Evolutionary conservation across 2,113 vertebrate genomes (phyloP).

Genomic region (Crotalus viridis): DNA sequence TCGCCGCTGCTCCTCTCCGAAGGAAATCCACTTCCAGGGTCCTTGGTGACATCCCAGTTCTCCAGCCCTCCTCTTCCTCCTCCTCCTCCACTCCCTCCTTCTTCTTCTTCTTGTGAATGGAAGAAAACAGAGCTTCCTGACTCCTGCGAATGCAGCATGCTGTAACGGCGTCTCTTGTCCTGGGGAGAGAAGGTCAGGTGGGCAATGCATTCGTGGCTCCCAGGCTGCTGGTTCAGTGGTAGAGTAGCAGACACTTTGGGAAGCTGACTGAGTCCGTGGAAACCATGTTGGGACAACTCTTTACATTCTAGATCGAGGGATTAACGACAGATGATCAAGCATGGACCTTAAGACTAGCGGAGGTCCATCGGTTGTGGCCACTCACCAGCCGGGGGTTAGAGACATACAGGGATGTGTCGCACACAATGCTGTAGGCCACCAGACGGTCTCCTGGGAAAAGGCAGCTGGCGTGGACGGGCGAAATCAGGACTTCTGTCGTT

Average conservation of each 20-base stretch:
- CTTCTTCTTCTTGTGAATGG: conserved; percentile 87
- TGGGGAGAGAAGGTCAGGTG: conserved; percentile 53
- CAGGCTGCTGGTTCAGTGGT: background rate
- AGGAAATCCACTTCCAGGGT: conserved; percentile 44
- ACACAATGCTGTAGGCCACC: conserved; percentile 84
- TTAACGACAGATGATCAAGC: background rate
- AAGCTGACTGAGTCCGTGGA: background rate
- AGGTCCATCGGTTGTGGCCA: background rate
- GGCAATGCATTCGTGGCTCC: background rate
- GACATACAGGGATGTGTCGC: conserved; percentile 82
- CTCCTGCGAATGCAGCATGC: conserved; percentile 85
- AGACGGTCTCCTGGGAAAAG: conserved; percentile 91
- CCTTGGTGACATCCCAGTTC: conserved; percentile 61
- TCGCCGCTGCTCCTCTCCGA: conserved; percentile 64
- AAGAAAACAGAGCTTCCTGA: conserved; percentile 92
- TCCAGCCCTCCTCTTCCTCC: conserved; percentile 60
- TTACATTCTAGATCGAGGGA: background rate
- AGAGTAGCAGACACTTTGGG: background rate
- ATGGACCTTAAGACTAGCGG: background rate
- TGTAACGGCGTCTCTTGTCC: conserved; percentile 86
- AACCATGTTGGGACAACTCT: background rate
- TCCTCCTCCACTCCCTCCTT: conserved; percentile 61
- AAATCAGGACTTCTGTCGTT: conserved; percentile 87
- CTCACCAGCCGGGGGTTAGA: conserved; percentile 84
- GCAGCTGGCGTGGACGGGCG: conserved; percentile 80